Evolutionary conservation across 2,888 invertebrate genomes (phyloP), one percentile per base, ranked within the genome.

Genomic region (Scaptomyza cyrtandrae): DNA sequence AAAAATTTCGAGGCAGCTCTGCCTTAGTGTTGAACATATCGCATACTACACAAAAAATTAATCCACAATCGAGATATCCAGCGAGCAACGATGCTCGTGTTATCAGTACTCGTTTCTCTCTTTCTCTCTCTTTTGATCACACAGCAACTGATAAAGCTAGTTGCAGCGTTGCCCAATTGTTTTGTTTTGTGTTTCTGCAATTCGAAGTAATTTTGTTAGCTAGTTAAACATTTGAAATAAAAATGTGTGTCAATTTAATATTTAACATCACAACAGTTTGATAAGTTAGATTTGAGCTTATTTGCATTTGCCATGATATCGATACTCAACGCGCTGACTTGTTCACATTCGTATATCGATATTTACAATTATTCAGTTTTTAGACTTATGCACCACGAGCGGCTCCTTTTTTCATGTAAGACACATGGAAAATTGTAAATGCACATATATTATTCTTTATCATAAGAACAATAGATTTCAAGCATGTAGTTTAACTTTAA

Each of bases 141-240:
- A 16, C 16, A 33, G 52, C 44, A 41, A 45, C 31, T 49, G 54
- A 54, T 57, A 49, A 54, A 49, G 16, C 10, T 6, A 7, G 13
- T n/a, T 5, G 13, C 41, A 35, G 70, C 44, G 70, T 70, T 70
- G 70, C 70, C 70, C 56, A 54, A 57, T 62, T 33, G 33, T 19
- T 16, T 19, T 41, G 27, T 55, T 46, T 52, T 10, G 2, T 33
- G 1, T 33, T 60, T 19, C 24, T 19, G 48, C 9, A 24, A 41
- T 43, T 46, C 4, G 10, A 10, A 13, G 19, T 9, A 29, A 53
- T 29, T 41, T 58, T 50, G 24, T 19, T 19, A n/a, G 16, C 16
- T 33, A 27, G 41, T 48, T 3, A 7, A 58, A n/a, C 19, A 41
- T 10, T 60, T 33, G 27, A 44, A 44, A 14, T 49, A 35, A 27